Percentiles rank a stretch among this genome's conserved stretches.
Conservation (phyloP, 2,113 vertebrate genomes). For the Atlantisia rogersi region DNA sequence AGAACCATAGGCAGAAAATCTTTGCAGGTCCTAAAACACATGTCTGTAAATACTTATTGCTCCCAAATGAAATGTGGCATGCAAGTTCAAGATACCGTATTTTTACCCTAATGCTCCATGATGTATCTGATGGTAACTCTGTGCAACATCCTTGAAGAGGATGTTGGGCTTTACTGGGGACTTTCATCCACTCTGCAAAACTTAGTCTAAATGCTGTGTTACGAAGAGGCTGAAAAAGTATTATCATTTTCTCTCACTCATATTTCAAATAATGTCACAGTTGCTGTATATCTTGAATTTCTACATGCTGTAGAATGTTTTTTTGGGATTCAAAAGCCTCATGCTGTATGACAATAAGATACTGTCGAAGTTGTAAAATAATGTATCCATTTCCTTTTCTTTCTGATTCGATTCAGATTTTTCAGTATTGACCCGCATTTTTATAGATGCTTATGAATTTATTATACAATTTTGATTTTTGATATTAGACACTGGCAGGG, state of each 20-base stretch:
- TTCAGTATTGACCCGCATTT: not conserved
- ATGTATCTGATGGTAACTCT: not conserved
- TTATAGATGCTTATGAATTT: not conserved
- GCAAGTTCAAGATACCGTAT: not conserved
- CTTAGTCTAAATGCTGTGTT: not conserved
- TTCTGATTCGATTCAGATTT: not conserved
- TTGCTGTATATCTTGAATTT: not conserved
- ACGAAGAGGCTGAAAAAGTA: not conserved
- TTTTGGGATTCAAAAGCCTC: not conserved
- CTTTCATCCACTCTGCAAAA: not conserved
- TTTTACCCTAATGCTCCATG: not conserved
- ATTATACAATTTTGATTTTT: not conserved
- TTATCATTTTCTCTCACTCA: not conserved
- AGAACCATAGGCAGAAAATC: not conserved
- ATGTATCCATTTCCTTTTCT: not conserved
- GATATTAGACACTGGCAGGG: not conserved
- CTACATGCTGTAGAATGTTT: not conserved
- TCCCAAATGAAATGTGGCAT: not conserved
- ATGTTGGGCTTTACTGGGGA: not conserved
- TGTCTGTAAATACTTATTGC: not conserved
- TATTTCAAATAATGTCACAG: not conserved
- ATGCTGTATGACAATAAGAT: not conserved
- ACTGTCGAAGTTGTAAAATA: not conserved
- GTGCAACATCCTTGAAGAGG: not conserved
- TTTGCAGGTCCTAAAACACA: not conserved